These are phyloP conservation scores for Diadumene lineata DNA, from an alignment of 92 coral and sea anemone genomes.

Conservation along the genomic window DNA sequence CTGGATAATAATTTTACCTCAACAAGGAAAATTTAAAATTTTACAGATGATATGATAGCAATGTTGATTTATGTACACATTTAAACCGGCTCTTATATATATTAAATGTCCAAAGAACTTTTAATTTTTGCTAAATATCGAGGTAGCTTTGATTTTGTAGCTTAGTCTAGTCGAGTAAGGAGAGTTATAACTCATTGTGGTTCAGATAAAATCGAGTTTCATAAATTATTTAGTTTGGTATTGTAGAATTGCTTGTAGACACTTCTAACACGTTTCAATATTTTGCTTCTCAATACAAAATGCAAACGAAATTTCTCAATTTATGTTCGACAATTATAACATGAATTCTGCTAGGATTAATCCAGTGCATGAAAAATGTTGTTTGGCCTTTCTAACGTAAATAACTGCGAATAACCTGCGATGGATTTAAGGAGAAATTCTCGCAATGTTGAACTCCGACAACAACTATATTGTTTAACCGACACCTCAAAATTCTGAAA, in stretches of 20 bases:
- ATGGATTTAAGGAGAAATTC: background rate
- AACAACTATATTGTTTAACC: background rate
- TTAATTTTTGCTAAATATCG: background rate
- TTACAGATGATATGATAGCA: background rate
- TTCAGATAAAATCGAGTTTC: conserved; percentile 58
- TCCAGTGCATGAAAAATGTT: background rate
- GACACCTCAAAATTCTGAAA: background rate
- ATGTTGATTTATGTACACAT: conserved; percentile 45
- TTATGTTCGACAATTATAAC: background rate
- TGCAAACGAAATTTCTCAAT: background rate
- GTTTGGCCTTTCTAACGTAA: background rate
- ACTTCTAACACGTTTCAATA: conserved; percentile 5
- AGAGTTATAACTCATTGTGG: conserved; percentile 54
- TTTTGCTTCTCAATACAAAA: too few relatives aligned
- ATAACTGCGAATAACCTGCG: background rate
- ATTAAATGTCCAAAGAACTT: background rate
- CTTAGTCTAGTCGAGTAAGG: conserved; percentile 11
- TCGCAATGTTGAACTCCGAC: background rate
- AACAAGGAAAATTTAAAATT: background rate
- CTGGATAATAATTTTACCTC: conserved; percentile 37
- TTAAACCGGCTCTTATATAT: conserved; percentile 10
- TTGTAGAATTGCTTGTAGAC: conserved; percentile 8
- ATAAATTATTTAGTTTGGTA: conserved; percentile 61
- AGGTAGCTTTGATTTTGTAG: conserved; percentile 21
- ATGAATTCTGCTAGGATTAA: background rate